Percentiles rank a stretch among this genome's conserved stretches.
Evolutionary conservation across 1,140 invertebrate species (phyloP).

Genomic region (Tetramorium alpestre): DNA sequence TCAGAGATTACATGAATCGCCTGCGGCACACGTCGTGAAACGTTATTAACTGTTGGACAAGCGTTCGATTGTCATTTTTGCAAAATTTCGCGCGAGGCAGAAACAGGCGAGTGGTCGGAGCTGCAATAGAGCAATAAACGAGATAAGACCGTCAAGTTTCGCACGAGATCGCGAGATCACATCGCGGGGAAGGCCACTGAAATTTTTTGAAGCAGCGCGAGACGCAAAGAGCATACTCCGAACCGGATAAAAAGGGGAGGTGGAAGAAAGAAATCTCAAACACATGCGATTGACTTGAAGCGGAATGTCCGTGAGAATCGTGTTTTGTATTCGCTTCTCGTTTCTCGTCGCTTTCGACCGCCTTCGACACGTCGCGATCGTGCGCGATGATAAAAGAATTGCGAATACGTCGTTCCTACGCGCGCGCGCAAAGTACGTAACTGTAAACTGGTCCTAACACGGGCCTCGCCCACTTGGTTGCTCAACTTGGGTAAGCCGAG

Average conservation of each 20-base stretch:
- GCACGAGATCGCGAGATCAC: background rate
- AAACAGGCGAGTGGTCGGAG: background rate
- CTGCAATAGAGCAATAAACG: background rate
- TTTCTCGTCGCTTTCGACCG: background rate
- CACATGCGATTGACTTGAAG: background rate
- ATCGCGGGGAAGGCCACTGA: background rate
- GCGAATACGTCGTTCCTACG: slow-evolving; percentile 10
- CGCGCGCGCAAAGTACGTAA: slow-evolving; percentile 40
- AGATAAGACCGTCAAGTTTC: background rate
- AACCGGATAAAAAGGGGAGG: background rate
- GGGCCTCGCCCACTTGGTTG: slow-evolving; percentile 64
- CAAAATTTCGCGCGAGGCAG: background rate
- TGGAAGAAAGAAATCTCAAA: background rate
- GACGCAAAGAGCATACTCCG: background rate
- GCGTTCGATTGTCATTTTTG: background rate
- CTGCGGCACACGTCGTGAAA: background rate
- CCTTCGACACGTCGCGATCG: slow-evolving; percentile 12
- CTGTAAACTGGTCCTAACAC: slow-evolving; percentile 73
- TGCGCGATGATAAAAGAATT: slow-evolving; percentile 24
- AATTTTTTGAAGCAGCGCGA: background rate
- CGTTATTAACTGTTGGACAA: background rate
- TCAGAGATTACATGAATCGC: background rate
- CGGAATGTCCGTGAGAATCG: slow-evolving; percentile 1
- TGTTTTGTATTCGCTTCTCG: background rate
- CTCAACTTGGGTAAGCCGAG: slow-evolving; percentile 70